Conservation (phyloP, 1,140 invertebrate genomes). For the Steinernema feltiae region DNA sequence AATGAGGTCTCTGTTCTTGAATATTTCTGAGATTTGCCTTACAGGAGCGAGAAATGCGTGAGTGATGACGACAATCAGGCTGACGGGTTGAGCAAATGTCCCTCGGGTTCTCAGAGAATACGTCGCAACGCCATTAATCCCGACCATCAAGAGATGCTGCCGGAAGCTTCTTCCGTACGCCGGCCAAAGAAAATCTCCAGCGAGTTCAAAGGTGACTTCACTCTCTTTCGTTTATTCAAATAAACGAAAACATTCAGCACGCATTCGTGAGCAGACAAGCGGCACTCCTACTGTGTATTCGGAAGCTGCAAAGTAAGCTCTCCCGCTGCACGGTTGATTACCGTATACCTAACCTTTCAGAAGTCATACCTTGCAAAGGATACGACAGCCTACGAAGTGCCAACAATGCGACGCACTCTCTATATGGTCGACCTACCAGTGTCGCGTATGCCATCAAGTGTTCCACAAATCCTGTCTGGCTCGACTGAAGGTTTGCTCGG, state of each 20-base stretch:
- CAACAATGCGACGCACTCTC: constrained; percentile 50
- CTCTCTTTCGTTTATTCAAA: neutral
- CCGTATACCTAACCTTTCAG: neutral
- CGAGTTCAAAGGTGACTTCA: neutral
- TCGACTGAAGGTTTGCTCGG: constrained; percentile 32
- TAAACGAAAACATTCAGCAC: neutral
- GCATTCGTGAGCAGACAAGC: neutral
- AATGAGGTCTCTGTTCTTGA: too few species aligned
- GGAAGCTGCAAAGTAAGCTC: constrained; percentile 30
- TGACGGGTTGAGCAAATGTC: neutral
- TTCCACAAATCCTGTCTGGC: constrained; percentile 53
- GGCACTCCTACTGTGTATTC: constrained; percentile 12
- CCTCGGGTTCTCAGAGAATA: neutral
- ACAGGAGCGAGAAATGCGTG: neutral
- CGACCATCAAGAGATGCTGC: neutral
- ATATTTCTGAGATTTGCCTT: neutral
- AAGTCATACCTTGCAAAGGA: constrained; percentile 37
- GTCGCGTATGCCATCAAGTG: constrained; percentile 39
- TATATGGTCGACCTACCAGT: constrained; percentile 53
- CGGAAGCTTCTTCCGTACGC: neutral
- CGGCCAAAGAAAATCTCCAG: neutral
- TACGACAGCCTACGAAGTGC: constrained; percentile 50
- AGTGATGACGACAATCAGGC: neutral
- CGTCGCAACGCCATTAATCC: constrained; percentile 11
- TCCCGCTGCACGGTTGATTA: neutral